Base-by-base conservation (phyloP, 1,140 invertebrate species). In the Dufourea novaeangliae region DNA sequence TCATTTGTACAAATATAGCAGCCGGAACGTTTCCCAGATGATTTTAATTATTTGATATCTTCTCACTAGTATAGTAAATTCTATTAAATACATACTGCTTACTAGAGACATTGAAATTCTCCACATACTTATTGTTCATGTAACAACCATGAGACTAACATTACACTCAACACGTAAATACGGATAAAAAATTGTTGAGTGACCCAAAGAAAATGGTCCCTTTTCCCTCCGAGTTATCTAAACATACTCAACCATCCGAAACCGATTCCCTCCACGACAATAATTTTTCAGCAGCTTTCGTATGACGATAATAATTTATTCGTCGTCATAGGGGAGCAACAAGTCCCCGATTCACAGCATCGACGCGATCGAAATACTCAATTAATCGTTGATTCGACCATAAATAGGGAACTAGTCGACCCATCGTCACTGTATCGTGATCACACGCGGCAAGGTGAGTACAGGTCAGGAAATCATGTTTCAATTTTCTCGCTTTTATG, bases 361-460 rank as follows among this genome's bases (percentile, higher is more conserved):
- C 64, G 20, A 78, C 88, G 81, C 82, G 89, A 86, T 71, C 52
- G 44, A 83, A 87, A 88, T 90, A 82, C 52, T 57, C 79, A 89
- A 85, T 86, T 67, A 8, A 32, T 76, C 46, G 27, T 61, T 22
- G 64, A 84, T 79, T 20, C 22, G 2, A 5, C n/a, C 61, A 84
- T 84, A 84, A 84, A 80, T 83, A 71, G 39, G 2, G 22, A 6
- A 37, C 14, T 6, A 6, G 5, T 4, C 41, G 22, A 14, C 32
- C 27, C 46, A 17, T 52, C 10, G 20, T 27, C 71, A 79, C 32
- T 75, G 56, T 25, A 39, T 25, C 62, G 29, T 4, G 39, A 74
- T 0, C 6, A 20, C 1, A 44, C 32, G 11, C 32, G 11, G 11
- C n/a, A 34, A 73, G 75, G 67, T 57, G 50, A 82, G 77, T 68